These are phyloP conservation scores for Strigops habroptila DNA, from an alignment of 2,113 vertebrate genomes.

Conservation along the genomic window DNA sequence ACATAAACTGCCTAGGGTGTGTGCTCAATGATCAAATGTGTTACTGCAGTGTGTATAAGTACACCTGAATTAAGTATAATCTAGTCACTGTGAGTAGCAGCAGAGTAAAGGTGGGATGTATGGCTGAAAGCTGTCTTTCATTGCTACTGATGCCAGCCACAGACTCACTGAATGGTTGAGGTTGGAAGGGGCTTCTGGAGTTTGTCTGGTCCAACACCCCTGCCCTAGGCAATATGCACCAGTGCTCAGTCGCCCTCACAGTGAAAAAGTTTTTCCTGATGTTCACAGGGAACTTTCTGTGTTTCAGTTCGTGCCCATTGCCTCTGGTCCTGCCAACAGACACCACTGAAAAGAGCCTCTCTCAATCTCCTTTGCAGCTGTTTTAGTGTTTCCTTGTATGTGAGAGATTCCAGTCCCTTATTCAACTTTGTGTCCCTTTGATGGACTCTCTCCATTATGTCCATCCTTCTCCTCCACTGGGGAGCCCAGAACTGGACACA, in stretches of 20 bases:
- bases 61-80: background rate
- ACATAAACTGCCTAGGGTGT: background rate
- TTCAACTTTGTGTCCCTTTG: background rate
- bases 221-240: background rate
- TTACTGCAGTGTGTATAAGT: background rate
- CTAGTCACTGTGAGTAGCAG: background rate
- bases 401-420: background rate
- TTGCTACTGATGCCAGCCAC: fast-evolving
- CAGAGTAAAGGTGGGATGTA: background rate
- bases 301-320: background rate
- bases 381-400: background rate
- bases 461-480: background rate
- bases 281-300: background rate
- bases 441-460: background rate
- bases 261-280: background rate
- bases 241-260: background rate
- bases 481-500: background rate
- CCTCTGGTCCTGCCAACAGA: background rate
- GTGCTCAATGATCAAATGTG: background rate
- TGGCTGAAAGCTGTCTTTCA: background rate
- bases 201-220: background rate
- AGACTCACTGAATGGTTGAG: background rate
- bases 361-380: background rate
- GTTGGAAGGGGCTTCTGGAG: background rate
- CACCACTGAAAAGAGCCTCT: background rate